Base-by-base conservation (phyloP, 2,113 vertebrate genomes). In the Microtus montanus region DNA sequence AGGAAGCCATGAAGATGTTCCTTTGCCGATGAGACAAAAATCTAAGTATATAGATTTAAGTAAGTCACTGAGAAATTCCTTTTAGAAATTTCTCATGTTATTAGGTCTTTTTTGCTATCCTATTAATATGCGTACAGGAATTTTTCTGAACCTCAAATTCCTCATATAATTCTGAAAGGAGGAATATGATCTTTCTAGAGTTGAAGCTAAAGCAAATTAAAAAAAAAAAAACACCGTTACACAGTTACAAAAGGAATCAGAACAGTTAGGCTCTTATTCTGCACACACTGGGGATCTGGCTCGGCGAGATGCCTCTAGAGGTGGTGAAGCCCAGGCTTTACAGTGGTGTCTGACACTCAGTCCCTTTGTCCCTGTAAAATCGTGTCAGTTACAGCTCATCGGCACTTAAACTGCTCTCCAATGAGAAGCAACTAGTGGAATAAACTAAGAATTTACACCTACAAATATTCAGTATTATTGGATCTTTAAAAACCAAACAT, bases 401-500 rank as follows among this genome's bases (percentile, higher is more conserved):
- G 96, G 87, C 97, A 96, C 61, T 97, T 95, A 89, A 98, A 93
- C 78, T 94, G 28, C 61, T 94, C 89, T 96, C 92, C 85, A 90
- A 38, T 78, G 20, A 93, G 70, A 71, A 88, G 84, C 97, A 87
- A 93, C 90, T 64, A 95, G 52, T 87, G 74, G 93, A 66, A 93
- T 92, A 96, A 97, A 91, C 83, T 93, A 54, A 87, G 71, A 96
- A 90, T 95, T 92, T 95, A 73, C 19, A 94, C 22, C 58, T 58
- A 17, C n/a, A 97, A 88, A 93, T 85, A 94, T 87, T 96, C 80
- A 91, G 75, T 88, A 78, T 71, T 90, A 14, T n/a, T n/a, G 8
- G 17, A 86, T 61, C 52, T 89, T 26, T 20, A 10, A 91, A 96
- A 96, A 95, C 84, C 3, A 93, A 77, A 92, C 75, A 78, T 38